Evolutionary conservation across 2,888 invertebrate genomes (phyloP), one percentile per base, ranked within the genome.

Genomic region (Oscheius sp.): DNA sequence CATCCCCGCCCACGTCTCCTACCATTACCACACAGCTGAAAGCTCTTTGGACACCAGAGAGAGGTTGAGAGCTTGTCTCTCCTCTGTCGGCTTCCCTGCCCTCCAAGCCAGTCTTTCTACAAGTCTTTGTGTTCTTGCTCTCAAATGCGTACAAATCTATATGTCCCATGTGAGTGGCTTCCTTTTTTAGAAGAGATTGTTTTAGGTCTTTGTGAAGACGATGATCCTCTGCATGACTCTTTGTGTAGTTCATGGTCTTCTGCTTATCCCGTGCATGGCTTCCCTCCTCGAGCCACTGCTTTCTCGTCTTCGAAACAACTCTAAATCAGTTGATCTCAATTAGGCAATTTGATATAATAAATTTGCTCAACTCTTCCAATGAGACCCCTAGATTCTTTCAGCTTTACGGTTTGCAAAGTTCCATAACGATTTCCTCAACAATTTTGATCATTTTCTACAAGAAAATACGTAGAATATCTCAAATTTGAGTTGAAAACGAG

Each of bases 61-160:
- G 17, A 55, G 77, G n/a, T 69, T 77, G 1, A 46, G 57, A 0
- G 63, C 71, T 31, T 74, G 79, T 34, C 75, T 81, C 3, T 74
- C 78, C 0, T 80, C 80, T 0, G 81, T 81, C 10, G 81, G 77
- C 0, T 81, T 81, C 65, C 81, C 81, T 10, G 81, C 81, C 0
- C 65, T 81, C 4, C 78, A 80, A 64, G 80, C 85, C 10, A 82
- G 83, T 0, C 50, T 83, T 2, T 81, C 81, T 20, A 85, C 84
- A 3, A 79, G 76, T 48, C 76, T 84, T 3, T 85, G 85, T 63
- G 83, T 85, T 15, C 80, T 78, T 46, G 74, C 78, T 27, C 71
- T 85, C 12, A 73, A 83, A 15, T 83, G 84, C 48, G 80, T 81
- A 53, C 73, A 84, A 31, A 69, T 85, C 31, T 84, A 85, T 76